Conservation (phyloP, 2,888 invertebrate genomes). For the Heteropelma amictum region DNA sequence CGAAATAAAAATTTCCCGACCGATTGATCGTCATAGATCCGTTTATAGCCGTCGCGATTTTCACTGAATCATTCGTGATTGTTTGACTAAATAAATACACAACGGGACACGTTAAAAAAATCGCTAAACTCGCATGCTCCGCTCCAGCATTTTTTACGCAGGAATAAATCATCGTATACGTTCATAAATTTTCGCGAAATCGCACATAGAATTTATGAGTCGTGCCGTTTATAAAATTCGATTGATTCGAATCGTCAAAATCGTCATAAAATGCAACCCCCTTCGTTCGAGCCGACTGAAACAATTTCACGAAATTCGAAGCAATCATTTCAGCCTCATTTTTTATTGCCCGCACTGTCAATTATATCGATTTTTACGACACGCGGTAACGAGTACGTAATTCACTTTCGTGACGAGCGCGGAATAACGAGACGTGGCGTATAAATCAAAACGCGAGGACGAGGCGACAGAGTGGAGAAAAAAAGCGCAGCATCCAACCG, state of each 20-base stretch:
- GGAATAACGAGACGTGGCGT: slow-evolving; percentile 24
- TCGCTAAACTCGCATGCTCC: not conserved
- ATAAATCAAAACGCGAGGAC: slow-evolving; percentile 51
- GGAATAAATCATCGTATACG: too few relatives aligned
- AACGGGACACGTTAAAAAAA: not conserved
- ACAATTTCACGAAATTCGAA: not conserved
- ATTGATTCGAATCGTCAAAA: too few relatives aligned
- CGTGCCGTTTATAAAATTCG: too few relatives aligned
- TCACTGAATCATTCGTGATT: too few relatives aligned
- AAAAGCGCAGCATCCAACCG: slow-evolving; percentile 8
- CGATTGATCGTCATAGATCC: too few relatives aligned
- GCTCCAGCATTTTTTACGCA: not conserved
- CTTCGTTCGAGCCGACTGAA: not conserved
- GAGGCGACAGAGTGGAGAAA: slow-evolving; percentile 6
- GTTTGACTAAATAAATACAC: not conserved
- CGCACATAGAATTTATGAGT: too few relatives aligned
- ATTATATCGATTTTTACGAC: slow-evolving; percentile 10
- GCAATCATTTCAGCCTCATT: too few relatives aligned
- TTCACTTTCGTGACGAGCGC: not conserved
- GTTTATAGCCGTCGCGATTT: too few relatives aligned
- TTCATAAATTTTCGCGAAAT: too few relatives aligned
- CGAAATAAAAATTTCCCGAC: not conserved
- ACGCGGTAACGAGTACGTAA: not conserved
- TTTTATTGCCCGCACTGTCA: not conserved
- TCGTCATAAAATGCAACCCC: too few relatives aligned